Percentiles rank a stretch among this genome's conserved stretches.
These are phyloP conservation scores for Babylonia areolata DNA, from an alignment of 1,140 invertebrate species.

Conservation along the genomic window DNA sequence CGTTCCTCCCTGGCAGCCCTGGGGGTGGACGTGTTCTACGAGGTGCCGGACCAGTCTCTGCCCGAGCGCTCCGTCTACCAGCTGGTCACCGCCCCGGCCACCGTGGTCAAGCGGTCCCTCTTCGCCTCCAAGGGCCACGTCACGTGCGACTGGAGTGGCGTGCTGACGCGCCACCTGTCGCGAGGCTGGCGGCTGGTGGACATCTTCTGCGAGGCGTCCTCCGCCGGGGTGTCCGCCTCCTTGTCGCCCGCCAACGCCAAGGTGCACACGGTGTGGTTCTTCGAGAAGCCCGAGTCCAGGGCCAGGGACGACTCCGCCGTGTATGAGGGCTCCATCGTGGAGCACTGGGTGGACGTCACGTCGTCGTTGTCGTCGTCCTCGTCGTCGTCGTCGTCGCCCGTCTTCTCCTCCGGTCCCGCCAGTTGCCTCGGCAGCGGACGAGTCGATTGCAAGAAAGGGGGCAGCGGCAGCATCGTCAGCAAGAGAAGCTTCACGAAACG, in stretches of 20 bases:
- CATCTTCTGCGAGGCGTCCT: conserved; percentile 17
- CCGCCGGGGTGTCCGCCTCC: background rate
- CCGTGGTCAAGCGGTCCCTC: conserved; percentile 8
- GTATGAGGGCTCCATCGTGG: conserved; percentile 27
- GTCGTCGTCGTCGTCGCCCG: background rate
- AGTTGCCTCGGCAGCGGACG: conserved; percentile 7
- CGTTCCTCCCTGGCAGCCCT: background rate
- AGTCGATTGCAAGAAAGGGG: background rate
- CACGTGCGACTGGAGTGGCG: conserved; percentile 24
- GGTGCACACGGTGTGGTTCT: conserved; percentile 31
- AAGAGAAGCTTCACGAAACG: background rate
- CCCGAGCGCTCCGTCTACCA: conserved; percentile 30
- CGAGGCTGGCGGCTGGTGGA: conserved; percentile 28
- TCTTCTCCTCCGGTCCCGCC: background rate
- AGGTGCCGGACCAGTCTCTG: conserved; percentile 22
- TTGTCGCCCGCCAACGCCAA: background rate
- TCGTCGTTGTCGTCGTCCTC: background rate
- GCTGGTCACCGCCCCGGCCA: conserved; percentile 25
- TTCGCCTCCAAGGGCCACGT: conserved; percentile 27
- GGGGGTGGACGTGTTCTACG: conserved; percentile 32
- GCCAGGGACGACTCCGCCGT: conserved; percentile 26
- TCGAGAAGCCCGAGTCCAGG: conserved; percentile 28
- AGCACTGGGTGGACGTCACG: conserved; percentile 26
- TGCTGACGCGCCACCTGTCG: conserved; percentile 17
- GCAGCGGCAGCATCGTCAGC: background rate